Conservation (phyloP, 2,888 invertebrate genomes). For the Lepas anatifera region DNA sequence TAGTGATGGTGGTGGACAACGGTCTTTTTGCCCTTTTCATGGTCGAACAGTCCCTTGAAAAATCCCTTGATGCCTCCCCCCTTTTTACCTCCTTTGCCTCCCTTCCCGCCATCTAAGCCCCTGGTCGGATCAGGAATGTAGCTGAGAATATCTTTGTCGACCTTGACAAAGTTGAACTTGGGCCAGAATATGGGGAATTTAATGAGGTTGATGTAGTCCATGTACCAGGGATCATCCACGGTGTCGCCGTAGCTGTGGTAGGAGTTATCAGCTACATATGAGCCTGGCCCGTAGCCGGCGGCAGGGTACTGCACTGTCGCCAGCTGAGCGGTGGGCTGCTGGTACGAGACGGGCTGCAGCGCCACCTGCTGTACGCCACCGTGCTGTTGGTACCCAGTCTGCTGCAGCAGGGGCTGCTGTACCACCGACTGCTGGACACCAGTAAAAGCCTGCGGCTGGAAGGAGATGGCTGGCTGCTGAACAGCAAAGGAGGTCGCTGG, state of each 20-base stretch:
- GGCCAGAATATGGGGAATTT: slow-evolving; percentile 31
- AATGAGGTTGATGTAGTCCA: slow-evolving; percentile 30
- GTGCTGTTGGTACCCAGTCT: too few relatives aligned
- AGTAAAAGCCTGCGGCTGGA: too few relatives aligned
- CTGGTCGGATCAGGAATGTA: slow-evolving; percentile 32
- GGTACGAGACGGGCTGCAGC: too few relatives aligned
- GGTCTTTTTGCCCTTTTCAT: too few relatives aligned
- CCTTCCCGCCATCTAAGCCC: slow-evolving; percentile 33
- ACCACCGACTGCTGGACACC: too few relatives aligned
- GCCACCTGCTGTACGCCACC: too few relatives aligned
- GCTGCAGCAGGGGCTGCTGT: too few relatives aligned
- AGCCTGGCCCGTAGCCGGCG: slow-evolving; percentile 32
- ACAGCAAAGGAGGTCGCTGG: too few relatives aligned
- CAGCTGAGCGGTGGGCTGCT: too few relatives aligned
- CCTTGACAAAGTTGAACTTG: slow-evolving; percentile 33
- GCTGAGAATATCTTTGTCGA: slow-evolving; percentile 32
- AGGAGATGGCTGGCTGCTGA: too few relatives aligned
- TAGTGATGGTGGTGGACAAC: too few relatives aligned
- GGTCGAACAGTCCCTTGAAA: slow-evolving; percentile 28
- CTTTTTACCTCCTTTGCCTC: slow-evolving; percentile 35
- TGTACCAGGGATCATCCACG: slow-evolving; percentile 31
- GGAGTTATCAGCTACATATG: slow-evolving; percentile 32
- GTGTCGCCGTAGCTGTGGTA: slow-evolving; percentile 32
- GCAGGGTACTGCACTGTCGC: too few relatives aligned
- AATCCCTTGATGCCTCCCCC: slow-evolving; percentile 33